A percentile compares a stretch with the other conserved stretches of the same genome.
These are phyloP conservation scores for Xylocampa areola DNA, from an alignment of 2,888 invertebrate genomes.

Conservation along the genomic window DNA sequence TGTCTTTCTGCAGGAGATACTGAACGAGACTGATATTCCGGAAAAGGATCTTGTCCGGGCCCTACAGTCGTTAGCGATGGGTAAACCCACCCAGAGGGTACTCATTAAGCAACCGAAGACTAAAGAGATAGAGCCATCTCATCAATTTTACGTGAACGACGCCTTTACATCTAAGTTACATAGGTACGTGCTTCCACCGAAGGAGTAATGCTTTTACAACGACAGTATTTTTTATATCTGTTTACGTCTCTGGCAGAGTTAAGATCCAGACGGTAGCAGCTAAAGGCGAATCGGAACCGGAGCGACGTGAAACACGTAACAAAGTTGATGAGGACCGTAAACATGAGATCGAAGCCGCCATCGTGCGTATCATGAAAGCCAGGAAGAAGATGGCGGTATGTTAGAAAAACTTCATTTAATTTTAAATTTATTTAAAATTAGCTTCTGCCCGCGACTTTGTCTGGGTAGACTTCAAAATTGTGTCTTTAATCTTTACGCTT, in stretches of 20 bases:
- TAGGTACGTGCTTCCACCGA: slow-evolving; percentile 86
- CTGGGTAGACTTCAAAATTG: too few relatives aligned
- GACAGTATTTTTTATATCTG: background rate
- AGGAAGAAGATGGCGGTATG: slow-evolving; percentile 97
- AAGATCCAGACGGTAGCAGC: slow-evolving; percentile 98
- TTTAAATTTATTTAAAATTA: background rate
- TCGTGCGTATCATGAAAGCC: slow-evolving; percentile 99
- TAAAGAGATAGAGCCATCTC: slow-evolving; percentile 98
- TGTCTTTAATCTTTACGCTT: too few relatives aligned
- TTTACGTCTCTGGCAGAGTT: slow-evolving; percentile 89
- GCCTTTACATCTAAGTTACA: slow-evolving; percentile 99
- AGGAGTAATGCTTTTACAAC: background rate
- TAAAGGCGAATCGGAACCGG: slow-evolving; percentile 99
- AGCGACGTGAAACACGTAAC: slow-evolving; percentile 98
- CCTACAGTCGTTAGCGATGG: slow-evolving; percentile 99
- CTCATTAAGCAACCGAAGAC: slow-evolving; percentile 98
- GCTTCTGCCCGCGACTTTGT: too few relatives aligned
- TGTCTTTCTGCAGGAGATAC: slow-evolving; percentile 93
- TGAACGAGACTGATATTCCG: slow-evolving; percentile 99
- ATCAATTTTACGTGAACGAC: slow-evolving; percentile 98
- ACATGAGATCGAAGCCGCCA: slow-evolving; percentile 99
- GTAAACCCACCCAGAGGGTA: slow-evolving; percentile 98
- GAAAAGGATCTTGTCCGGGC: slow-evolving; percentile 98
- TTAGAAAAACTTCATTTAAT: slow-evolving; percentile 27
- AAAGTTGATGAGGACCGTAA: slow-evolving; percentile 99